Base-by-base conservation (phyloP, 2,888 invertebrate genomes). In the Strigamia maritima region DNA sequence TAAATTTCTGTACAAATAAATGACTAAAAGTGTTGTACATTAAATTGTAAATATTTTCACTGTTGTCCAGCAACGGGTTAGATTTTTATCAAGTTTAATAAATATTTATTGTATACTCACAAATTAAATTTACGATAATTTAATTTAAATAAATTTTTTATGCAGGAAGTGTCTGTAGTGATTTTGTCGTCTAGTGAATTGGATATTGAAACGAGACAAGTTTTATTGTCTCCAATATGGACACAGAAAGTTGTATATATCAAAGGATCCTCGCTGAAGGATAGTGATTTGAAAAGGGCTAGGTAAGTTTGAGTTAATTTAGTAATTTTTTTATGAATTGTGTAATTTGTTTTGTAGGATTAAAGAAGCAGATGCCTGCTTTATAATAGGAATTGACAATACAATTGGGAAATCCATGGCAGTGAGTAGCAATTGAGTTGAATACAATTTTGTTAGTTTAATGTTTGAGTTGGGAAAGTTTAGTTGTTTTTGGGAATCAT, bases 341-440 rank as follows among this genome's bases (percentile, higher is more conserved):
- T 2, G 31, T 31, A 49, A 49, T n/a, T 49, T 77, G 81, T 79
- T 78, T 81, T 82, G 4, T 81, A 87, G 98, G 81, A 97, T 98
- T 94, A 95, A 95, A 86, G 97, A 97, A 85, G 97, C 98, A 0
- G 96, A 97, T 85, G 98, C 98, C 0, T 98, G 98, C 86, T 98
- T 98, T 86, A 94, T 98, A 82, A 89, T 98, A 60, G 97, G 98
- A 0, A 97, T 97, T 1, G 90, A 98, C 83, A 97, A 95, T 88
- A 96, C 97, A 86, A 94, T 94, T 14, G 97, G 98, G 86, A 96
- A 96, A 89, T 94, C 95, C 79, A 97, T 97, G 79, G 96, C 97
- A 81, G 97, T 91, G 85, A 88, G 89, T 85, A 77, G 24, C 75
- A n/a, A 28, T 14, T 77, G 31, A 31, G 7, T 31, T 4, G 7